A percentile compares a stretch with the other conserved stretches of the same genome.
phyloP scores from a whole-genome alignment of 2,888 invertebrate species.

The Drosophila tanythrix region DNA sequence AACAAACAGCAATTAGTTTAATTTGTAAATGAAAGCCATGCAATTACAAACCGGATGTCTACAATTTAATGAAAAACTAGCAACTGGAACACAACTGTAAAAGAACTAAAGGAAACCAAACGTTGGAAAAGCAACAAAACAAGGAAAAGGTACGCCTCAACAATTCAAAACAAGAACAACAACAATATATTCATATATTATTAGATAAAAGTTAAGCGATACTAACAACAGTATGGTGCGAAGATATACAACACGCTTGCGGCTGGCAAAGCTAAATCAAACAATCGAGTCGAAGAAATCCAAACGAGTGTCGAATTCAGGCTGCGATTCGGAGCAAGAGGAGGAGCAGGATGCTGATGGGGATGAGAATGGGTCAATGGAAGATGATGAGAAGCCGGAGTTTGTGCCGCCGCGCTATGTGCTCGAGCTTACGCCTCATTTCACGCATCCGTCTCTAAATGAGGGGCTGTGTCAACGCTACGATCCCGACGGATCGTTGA shows the following conservation, averaged over 20 bases:
- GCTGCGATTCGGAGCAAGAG: background rate
- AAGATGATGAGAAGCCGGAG: background rate
- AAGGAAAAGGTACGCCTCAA: slow-evolving; percentile 7
- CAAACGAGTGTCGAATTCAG: background rate
- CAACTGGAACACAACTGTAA: background rate
- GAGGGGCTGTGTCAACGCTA: slow-evolving; percentile 32
- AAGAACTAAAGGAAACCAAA: background rate
- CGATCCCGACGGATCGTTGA: background rate
- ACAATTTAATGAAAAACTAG: background rate
- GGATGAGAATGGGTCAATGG: background rate
- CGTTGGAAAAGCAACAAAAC: background rate
- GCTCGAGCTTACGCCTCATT: slow-evolving; percentile 47
- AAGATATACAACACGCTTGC: slow-evolving; percentile 8
- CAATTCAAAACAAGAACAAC: slow-evolving; percentile 1
- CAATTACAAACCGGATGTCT: background rate
- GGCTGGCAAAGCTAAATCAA: slow-evolving; percentile 9
- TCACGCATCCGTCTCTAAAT: slow-evolving; percentile 34
- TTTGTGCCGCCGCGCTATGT: background rate
- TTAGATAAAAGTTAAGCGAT: background rate
- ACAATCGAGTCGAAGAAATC: slow-evolving; percentile 3
- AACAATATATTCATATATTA: background rate
- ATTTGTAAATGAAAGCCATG: background rate
- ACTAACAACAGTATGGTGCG: slow-evolving; percentile 12
- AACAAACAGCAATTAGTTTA: background rate
- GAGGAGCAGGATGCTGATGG: background rate